Percentiles rank a stretch among this genome's conserved stretches.
Evolutionary conservation across 2,113 vertebrate species (phyloP).

Genomic region (Dinomys branickii): DNA sequence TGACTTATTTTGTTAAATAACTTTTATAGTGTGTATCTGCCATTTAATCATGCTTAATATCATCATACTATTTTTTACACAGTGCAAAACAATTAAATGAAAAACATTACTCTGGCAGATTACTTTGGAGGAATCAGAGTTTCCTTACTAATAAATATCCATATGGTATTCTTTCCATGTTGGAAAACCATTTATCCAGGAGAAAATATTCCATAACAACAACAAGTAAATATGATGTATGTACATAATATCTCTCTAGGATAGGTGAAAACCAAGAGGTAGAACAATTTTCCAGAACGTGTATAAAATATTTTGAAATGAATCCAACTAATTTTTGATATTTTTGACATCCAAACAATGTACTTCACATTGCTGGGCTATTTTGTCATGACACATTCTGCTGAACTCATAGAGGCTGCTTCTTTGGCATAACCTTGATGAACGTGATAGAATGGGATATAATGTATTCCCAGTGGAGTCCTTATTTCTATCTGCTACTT

Average conservation of each 20-base stretch:
- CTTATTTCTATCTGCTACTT: background rate
- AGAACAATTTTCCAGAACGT: background rate
- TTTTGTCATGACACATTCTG: background rate
- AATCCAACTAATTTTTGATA: slow-evolving; percentile 12
- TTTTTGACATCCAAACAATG: slow-evolving; percentile 11
- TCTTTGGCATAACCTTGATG: background rate
- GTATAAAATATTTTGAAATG: slow-evolving; percentile 53
- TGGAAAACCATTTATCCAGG: background rate
- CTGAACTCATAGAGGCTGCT: background rate
- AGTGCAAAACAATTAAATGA: background rate
- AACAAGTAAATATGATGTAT: background rate
- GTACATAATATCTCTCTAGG: background rate
- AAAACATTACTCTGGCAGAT: background rate
- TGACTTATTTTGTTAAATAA: slow-evolving; percentile 3
- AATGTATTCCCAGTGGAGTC: background rate
- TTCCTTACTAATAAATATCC: background rate
- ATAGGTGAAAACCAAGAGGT: background rate
- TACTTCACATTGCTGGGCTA: background rate
- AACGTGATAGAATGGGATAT: background rate
- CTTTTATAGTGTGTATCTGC: background rate
- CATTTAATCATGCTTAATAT: background rate
- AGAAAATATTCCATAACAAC: slow-evolving; percentile 24
- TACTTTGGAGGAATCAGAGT: background rate
- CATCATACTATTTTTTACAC: background rate
- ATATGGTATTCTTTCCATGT: background rate